These are phyloP conservation scores for Stomatorhinus ivindoensis DNA, from an alignment of 2,113 vertebrate species.

Conservation along the genomic window DNA sequence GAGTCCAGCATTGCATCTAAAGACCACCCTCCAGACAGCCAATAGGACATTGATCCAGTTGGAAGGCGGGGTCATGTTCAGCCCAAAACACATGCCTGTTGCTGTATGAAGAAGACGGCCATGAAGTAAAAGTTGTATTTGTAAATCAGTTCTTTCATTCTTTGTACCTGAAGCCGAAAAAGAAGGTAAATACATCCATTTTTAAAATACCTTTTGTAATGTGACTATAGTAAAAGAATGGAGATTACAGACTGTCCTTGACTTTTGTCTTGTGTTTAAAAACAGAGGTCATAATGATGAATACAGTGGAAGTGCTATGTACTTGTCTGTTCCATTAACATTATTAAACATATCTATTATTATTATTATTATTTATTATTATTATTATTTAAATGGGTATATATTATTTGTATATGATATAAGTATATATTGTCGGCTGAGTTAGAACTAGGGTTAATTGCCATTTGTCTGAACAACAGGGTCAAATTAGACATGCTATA, in stretches of 20 bases:
- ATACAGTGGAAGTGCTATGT: background rate
- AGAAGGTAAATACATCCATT: background rate
- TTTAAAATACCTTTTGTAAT: background rate
- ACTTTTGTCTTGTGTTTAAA: background rate
- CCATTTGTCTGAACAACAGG: background rate
- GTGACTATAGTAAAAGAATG: background rate
- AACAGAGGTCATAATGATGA: background rate
- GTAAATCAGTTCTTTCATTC: background rate
- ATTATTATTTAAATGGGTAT: background rate
- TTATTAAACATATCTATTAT: background rate
- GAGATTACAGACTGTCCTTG: background rate
- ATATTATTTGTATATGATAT: background rate
- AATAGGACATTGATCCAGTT: background rate
- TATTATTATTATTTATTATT: background rate
- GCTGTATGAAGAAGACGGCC: background rate
- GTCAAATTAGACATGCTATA: background rate
- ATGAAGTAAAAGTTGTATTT: background rate
- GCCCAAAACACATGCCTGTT: background rate
- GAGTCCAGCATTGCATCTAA: background rate
- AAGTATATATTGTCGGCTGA: background rate
- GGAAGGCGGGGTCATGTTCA: background rate
- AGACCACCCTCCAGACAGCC: background rate
- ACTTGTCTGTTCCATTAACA: background rate
- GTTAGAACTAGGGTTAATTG: background rate
- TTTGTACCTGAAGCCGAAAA: background rate